A percentile compares a stretch with the other conserved stretches of the same genome.
These are phyloP conservation scores for Sus scrofa DNA, from an alignment of 2,113 vertebrate genomes.

Conservation along the genomic window T2T-Sscrofa CM000828.6:61323001-61323500, in stretches of 20 bases:
- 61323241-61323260: neutral
- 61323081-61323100: neutral
- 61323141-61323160: neutral
- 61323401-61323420: slow-evolving; percentile 64
- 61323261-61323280: neutral
- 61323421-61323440: slow-evolving; percentile 30
- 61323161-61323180: neutral
- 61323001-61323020: too few relatives aligned
- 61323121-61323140: neutral
- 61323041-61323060: neutral
- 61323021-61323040: too few relatives aligned
- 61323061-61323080: neutral
- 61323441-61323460: neutral
- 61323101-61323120: neutral
- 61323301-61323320: neutral
- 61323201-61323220: neutral
- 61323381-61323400: slow-evolving; percentile 65
- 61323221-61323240: neutral
- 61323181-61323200: neutral
- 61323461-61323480: neutral
- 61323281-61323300: neutral
- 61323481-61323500: neutral
- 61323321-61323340: neutral
- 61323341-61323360: slow-evolving; percentile 55
- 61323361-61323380: slow-evolving; percentile 67